Evolutionary conservation across 2,113 vertebrate genomes (phyloP).

Genomic region (Nycticorax nycticorax): DNA sequence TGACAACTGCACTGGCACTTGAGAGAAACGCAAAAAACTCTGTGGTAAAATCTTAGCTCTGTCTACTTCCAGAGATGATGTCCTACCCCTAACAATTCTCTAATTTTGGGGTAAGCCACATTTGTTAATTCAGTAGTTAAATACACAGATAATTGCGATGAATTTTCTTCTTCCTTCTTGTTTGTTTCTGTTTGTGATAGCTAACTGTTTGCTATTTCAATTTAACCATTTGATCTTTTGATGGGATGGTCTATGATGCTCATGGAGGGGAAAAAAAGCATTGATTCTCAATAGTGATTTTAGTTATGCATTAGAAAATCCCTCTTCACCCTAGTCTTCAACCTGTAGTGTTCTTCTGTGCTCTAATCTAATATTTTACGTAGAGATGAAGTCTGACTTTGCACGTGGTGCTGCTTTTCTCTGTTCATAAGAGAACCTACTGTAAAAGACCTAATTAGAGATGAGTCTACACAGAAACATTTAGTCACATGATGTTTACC

Average conservation of each 20-base stretch:
- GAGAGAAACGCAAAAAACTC: accelerated
- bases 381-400: background rate
- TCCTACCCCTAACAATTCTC: background rate
- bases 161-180: background rate
- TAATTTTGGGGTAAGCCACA: background rate
- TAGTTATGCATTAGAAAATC: background rate
- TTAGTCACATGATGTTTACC: background rate
- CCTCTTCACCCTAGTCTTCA: background rate
- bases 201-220: background rate
- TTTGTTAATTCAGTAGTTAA: background rate
- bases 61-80: background rate
- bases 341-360: background rate
- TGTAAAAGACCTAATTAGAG: background rate
- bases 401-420: background rate
- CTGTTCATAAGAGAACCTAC: background rate
- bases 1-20: background rate
- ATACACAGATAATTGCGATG: background rate
- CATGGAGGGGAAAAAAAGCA: background rate
- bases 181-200: background rate
- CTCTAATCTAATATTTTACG: background rate
- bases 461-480: background rate
- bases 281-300: background rate
- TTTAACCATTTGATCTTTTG: background rate
- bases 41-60: background rate
- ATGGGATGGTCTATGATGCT: background rate